Evolutionary conservation across 2,888 invertebrate genomes (phyloP).

Genomic region (Ferrisia virgata): DNA sequence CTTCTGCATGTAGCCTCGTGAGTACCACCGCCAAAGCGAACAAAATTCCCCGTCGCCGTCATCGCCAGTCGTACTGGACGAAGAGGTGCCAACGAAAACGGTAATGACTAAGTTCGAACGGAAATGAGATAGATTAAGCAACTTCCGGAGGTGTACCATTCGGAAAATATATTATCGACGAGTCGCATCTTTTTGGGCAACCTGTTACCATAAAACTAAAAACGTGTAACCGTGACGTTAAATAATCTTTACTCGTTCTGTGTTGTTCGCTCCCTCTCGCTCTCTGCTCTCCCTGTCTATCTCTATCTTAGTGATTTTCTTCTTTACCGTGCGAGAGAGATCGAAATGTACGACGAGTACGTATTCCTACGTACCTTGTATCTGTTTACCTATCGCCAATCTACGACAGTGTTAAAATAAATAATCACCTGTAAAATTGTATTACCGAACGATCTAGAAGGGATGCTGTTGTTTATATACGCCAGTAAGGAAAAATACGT

Average conservation of each 20-base stretch:
- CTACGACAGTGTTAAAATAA: neutral
- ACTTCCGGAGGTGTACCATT: slow-evolving; percentile 38
- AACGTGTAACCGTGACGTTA: slow-evolving; percentile 6
- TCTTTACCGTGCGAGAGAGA: no score
- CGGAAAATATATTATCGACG: slow-evolving; percentile 37
- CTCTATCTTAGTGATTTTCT: no score
- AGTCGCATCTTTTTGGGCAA: slow-evolving; percentile 25
- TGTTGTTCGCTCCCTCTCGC: neutral
- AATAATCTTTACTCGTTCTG: neutral
- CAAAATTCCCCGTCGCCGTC: neutral
- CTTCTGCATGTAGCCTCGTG: neutral
- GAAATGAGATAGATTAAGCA: slow-evolving; percentile 41
- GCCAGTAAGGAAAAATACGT: neutral
- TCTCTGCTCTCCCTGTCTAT: no score
- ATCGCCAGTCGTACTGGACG: neutral
- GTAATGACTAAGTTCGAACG: slow-evolving; percentile 29
- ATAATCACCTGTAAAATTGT: neutral
- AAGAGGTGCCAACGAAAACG: slow-evolving; percentile 18
- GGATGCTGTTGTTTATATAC: neutral
- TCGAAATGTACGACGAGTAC: no score
- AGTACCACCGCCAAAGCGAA: neutral
- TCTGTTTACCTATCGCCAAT: no score
- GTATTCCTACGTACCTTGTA: no score
- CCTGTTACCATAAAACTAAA: slow-evolving; percentile 21
- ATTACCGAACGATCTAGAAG: neutral